Base-by-base conservation (phyloP, 2,797 vertebrate species). In the Podargus strigoides region DNA sequence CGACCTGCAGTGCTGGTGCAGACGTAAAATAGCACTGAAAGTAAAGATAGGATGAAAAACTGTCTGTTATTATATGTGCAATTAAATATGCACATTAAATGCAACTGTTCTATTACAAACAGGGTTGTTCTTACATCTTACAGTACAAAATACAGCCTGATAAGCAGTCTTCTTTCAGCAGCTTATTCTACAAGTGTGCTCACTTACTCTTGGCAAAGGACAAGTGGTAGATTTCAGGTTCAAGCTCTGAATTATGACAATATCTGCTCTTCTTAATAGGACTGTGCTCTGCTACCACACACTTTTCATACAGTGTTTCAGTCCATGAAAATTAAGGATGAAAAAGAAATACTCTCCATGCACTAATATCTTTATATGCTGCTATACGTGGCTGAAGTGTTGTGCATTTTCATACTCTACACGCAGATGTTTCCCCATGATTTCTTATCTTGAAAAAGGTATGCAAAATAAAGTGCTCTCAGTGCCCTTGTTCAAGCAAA, bases 371-470 rank as follows among this genome's bases (percentile, higher is more conserved):
- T 58, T 63, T n/a, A n/a, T n/a, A n/a, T n/a, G n/a, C n/a, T n/a
- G n/a, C n/a, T n/a, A n/a, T n/a, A n/a, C n/a, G n/a, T n/a, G n/a
- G n/a, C n/a, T n/a, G n/a, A n/a, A n/a, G n/a, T n/a, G n/a, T n/a
- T n/a, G 32, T 24, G 20, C 12, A 59, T 62, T 94, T 89, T 58
- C 46, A 63, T 24, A 36, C 17, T 22, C 17, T 47, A 50, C 10
- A 47, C 26, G 52, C 37, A 82, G 39, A 79, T 50, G 55, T 63
- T 86, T 88, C 69, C 69, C 50, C 28, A 12, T 0, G 0, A 72
- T 59, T 93, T 84, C 85, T 95, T 63, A 92, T 78, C 74, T 53
- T 85, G 34, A 76, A 76, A 86, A 42, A 76, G 16, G 46, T 69
- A 91, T 37, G 39, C 52, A 94, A 87, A 95, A 85, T 39, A 74